Evolutionary conservation across 1,140 invertebrate species (phyloP), one percentile per base, ranked within the genome.

Genomic region (Leptestheria dahalacensis): DNA sequence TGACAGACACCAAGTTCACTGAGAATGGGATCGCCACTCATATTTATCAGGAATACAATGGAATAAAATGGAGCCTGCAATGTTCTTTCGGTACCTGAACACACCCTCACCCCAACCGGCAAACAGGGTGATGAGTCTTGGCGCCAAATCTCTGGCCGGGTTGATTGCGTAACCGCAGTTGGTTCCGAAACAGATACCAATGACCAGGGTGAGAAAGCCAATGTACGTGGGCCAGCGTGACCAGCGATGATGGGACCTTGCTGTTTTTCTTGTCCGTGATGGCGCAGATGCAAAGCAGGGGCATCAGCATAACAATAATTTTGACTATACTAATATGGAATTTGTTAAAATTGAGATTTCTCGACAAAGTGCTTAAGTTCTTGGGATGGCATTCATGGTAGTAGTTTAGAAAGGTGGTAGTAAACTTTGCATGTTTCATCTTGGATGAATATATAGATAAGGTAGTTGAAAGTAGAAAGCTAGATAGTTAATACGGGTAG

Each of bases 111-210:
- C 78, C 73, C 78, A 81, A 3, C 79, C 79, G 53, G 72, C 74
- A 10, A 79, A 63, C 1, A 73, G 64, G 0, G 75, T 75, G 64
- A 83, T 80, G 6, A 80, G 60, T 50, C 80, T 66, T 3, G 81
- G 82, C 0, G 74, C 73, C 3, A 83, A 68, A 66, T 83, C 81
- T 47, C 81, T 66, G 11, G 81, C 81, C 10, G 81, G 81, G 68
- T 83, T 83, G 54, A 84, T 72, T 2, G 79, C 77, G 58, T 77
- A 80, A 23, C 79, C 80, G 62, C 77, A 78, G 68, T 83, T 83
- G 26, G 70, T 65, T 18, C 73, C 72, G 64, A 78, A 77, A 9
- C 75, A 70, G 64, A 78, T 70, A 20, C 78, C 75, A 57, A 82
- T 76, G 21, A 68, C 72, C 21, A 74, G 66, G n/a, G 83, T 74